Evolutionary conservation across 2,888 invertebrate species (phyloP).

Genomic region (Stenchaetothrips biformis): DNA sequence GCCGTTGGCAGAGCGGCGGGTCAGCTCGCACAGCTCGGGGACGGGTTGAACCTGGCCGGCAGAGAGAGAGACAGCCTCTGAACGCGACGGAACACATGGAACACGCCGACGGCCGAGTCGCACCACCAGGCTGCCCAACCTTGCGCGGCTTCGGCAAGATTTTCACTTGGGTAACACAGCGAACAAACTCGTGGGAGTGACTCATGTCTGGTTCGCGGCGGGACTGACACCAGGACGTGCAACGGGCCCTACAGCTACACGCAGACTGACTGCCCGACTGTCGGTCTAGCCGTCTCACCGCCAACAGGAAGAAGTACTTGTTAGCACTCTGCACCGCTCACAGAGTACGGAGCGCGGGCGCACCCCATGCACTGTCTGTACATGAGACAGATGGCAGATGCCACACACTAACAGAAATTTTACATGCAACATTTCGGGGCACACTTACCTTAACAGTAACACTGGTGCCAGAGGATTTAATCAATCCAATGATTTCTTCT

Average conservation of each 20-base stretch:
- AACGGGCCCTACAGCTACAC: no score
- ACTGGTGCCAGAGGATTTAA: slow-evolving; percentile 75
- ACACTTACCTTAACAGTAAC: slow-evolving; percentile 75
- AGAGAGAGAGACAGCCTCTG: slow-evolving; percentile 31
- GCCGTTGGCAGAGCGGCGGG: slow-evolving; percentile 70
- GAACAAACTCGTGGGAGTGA: neutral
- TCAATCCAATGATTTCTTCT: slow-evolving; percentile 90
- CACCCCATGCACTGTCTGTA: neutral
- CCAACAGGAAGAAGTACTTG: neutral
- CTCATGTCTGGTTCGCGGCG: neutral
- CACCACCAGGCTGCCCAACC: neutral
- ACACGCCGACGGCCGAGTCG: neutral
- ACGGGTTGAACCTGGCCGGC: slow-evolving; percentile 80
- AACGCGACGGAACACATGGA: neutral
- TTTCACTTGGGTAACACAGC: neutral
- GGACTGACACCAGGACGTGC: neutral
- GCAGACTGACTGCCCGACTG: no score
- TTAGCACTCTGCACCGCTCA: neutral
- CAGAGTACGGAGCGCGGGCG: neutral
- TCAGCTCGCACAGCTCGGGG: slow-evolving; percentile 85
- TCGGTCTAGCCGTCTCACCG: no score
- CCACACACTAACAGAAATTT: neutral
- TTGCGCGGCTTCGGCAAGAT: neutral
- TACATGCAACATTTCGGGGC: neutral
- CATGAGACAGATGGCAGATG: neutral